A percentile compares a stretch with the other conserved stretches of the same genome.
phyloP scores from a whole-genome alignment of 2,113 vertebrate genomes.

The Microtus pennsylvanicus region DNA sequence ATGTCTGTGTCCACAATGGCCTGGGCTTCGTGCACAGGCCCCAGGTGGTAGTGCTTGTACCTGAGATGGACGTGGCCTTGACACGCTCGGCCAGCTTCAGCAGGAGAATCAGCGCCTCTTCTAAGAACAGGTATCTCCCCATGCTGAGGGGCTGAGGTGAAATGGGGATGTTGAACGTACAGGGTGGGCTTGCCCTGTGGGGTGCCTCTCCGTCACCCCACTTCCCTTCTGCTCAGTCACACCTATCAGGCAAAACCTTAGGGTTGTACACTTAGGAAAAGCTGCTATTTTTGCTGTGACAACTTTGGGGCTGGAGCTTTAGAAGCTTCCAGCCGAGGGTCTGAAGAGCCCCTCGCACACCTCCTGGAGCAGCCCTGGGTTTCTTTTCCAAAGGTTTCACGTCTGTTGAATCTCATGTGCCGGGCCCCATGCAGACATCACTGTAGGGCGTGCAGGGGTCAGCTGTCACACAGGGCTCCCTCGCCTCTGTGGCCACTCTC shows the following conservation, averaged over 20 bases:
- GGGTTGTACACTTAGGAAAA: background rate
- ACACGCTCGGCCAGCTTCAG: slow-evolving; percentile 81
- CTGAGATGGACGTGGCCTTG: slow-evolving; percentile 44
- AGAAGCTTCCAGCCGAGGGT: background rate
- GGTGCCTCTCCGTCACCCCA: accelerated
- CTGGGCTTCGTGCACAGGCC: slow-evolving; percentile 93
- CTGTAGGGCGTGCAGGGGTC: background rate
- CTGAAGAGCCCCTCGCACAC: background rate
- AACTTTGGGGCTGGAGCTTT: background rate
- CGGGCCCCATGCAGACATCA: accelerated
- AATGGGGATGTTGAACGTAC: accelerated
- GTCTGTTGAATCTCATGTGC: accelerated
- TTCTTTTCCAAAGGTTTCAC: accelerated
- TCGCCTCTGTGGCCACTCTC: background rate
- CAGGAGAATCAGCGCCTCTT: slow-evolving; percentile 66
- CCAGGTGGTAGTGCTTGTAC: slow-evolving; percentile 92
- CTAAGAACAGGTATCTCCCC: slow-evolving; percentile 84
- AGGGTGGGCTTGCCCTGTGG: accelerated
- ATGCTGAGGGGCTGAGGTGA: accelerated
- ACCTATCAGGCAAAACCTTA: accelerated
- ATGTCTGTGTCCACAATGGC: slow-evolving; percentile 93
- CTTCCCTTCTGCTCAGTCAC: accelerated
- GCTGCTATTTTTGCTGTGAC: background rate
- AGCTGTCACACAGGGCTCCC: background rate
- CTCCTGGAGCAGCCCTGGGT: accelerated